A percentile compares a stretch with the other conserved stretches of the same genome.
Conservation (phyloP, 1,140 invertebrate genomes). For the Adoxophyes honmai region DNA sequence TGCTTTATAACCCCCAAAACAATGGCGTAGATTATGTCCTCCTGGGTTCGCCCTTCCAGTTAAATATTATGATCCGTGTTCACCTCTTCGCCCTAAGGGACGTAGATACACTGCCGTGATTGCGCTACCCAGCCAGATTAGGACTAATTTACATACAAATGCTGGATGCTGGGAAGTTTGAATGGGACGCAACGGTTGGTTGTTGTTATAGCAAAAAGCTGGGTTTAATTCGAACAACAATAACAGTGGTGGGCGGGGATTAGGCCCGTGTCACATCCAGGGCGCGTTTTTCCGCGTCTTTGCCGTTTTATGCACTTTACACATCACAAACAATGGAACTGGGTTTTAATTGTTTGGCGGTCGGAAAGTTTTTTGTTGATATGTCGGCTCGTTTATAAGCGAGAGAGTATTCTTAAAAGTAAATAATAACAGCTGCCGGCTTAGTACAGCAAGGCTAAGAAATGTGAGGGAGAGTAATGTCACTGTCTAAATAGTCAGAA, state of each 20-base stretch:
- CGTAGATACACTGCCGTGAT: slow-evolving; percentile 18
- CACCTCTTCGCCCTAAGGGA: slow-evolving; percentile 10
- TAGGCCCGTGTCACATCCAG: slow-evolving; percentile 41
- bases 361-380: too few relatives aligned
- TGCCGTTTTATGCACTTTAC: slow-evolving; percentile 14
- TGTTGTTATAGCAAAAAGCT: slow-evolving; percentile 70
- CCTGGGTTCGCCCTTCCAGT: slow-evolving; percentile 5
- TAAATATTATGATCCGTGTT: slow-evolving; percentile 16
- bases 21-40: slow-evolving; percentile 10
- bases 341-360: neutral
- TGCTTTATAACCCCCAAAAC: slow-evolving; percentile 15
- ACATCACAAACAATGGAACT: neutral
- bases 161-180: slow-evolving; percentile 51
- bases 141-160: slow-evolving; percentile 73
- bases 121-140: slow-evolving; percentile 44
- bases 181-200: slow-evolving; percentile 45
- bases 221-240: slow-evolving; percentile 68
- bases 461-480: too few relatives aligned
- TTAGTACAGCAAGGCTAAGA: too few relatives aligned
- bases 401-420: too few relatives aligned
- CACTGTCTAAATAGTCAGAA: too few relatives aligned
- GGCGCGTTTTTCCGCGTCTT: slow-evolving; percentile 30
- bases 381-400: too few relatives aligned
- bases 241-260: slow-evolving; percentile 43
- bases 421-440: too few relatives aligned